Evolutionary conservation across 2,888 invertebrate species (phyloP).

Genomic region (Onthophagus sagittarius): DNA sequence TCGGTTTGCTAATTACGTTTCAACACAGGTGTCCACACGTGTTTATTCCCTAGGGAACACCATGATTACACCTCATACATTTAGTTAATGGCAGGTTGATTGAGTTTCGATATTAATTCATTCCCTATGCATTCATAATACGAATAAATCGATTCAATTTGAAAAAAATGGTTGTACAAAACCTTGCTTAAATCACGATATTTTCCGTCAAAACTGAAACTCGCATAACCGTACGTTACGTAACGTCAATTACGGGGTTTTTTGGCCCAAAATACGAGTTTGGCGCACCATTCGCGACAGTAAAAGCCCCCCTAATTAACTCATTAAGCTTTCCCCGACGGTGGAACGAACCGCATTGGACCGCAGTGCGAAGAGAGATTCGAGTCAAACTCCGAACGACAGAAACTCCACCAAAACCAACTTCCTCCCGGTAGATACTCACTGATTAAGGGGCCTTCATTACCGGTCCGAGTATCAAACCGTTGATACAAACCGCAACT

Average conservation of each 20-base stretch:
- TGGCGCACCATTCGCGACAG: not conserved
- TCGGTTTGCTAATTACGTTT: not conserved
- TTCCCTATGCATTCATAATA: not conserved
- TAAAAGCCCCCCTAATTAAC: not conserved
- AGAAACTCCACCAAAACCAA: not conserved
- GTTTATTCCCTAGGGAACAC: not conserved
- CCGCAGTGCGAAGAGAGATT: not conserved
- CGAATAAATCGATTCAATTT: not conserved
- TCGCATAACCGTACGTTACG: not conserved
- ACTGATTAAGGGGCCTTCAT: not conserved
- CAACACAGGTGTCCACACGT: not conserved
- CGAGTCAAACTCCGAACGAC: not conserved
- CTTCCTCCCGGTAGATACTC: not conserved
- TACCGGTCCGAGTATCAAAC: not conserved
- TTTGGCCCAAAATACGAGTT: not conserved
- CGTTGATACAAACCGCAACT: not conserved
- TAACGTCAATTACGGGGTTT: not conserved
- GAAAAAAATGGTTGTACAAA: not conserved
- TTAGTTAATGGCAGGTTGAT: not conserved
- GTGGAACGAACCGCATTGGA: not conserved
- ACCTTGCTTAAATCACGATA: not conserved
- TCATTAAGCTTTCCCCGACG: not conserved
- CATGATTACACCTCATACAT: not conserved
- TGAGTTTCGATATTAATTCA: not conserved
- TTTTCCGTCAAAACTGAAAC: not conserved